Base-by-base conservation (phyloP, 2,797 vertebrate species). In the Pelodytes ibericus region DNA sequence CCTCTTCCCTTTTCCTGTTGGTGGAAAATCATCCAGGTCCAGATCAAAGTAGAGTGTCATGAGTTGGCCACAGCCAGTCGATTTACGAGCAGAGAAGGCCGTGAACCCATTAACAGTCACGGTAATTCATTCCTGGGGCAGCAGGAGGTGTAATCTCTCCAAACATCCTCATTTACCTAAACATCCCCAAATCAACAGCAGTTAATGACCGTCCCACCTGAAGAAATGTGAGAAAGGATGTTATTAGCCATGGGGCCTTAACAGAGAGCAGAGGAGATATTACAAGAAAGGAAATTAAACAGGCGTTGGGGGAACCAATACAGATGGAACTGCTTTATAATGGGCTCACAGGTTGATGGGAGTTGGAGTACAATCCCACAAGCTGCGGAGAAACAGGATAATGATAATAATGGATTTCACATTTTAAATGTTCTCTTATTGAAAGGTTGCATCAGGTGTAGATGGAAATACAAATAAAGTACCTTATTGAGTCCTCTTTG, bases 21-120 rank as follows among this genome's bases (percentile, higher is more conserved):
- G 67, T 83, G 82, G 87, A 84, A 87, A 88, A 88, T 86, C 85
- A 85, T 91, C 87, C 86, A 88, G 81, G n/a, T 85, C 86, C 83
- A 86, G 92, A 95, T 95, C 94, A 96, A 91, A 90, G 90, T 10
- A 22, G 0, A 74, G 76, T 77, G 26, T 88, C 89, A 27, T 39
- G 0, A 57, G 81, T 80, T 24, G 0, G 82, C 84, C 87, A 64
- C 83, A 84, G 81, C 80, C 41, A 1, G 81, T 82, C 71, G 47
- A 92, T 96, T 96, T 95, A 95, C 20, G 90, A 91, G 83, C 89
- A 84, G 67, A 72, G 80, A 79, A 88, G 86, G n/a, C 91, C 80
- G 84, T 85, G 85, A 87, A 89, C 89, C 92, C 91, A 89, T 90
- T 89, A 93, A 87, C 81, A 75, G 79, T 61, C 67, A 49, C 24